Evolutionary conservation across 2,113 vertebrate species (phyloP), one percentile per base, ranked within the genome.

Genomic region (Desmodus rotundus): DNA sequence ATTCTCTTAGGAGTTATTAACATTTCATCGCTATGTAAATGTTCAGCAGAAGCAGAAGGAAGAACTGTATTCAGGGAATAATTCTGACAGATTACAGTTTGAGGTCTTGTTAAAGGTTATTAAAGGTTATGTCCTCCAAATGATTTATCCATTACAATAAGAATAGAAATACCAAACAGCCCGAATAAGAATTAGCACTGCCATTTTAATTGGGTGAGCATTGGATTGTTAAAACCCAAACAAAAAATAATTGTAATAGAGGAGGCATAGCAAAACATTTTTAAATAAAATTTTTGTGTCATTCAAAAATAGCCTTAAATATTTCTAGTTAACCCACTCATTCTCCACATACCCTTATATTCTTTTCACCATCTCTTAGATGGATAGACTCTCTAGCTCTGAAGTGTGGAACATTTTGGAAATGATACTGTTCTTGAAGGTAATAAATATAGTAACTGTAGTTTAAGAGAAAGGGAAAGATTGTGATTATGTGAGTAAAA

Each of bases 71-170:
- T 73, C 45, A 84, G 43, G 65, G 52, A 84, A 50, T 96, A 84
- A 92, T 91, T 86, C 72, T 96, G 92, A 87, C 36, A 93, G 84
- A 89, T 94, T 91, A 73, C 15, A 94, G 52, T 74, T 54, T 92
- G 47, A 93, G 85, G 65, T 94, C 88, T 96, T 68, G 43, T 80
- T 93, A 94, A 93, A 95, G 52, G 50, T 95, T 89, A 67, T 87
- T 77, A 87, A 93, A 65, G 22, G 52, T 95, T 93, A 74, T 56
- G 50, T 93, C 87, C 73, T 95, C 70, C 67, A 95, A 65, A 82
- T 58, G 83, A 95, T 85, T 95, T 91, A 87, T 72, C 36, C 38
- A 65, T 87, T 54, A 26, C 24, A 50, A 26, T 43, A 70, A 28
- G 74, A 92, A 61, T 17, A 52, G 77, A 89, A 85, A 89, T 26